Conservation (phyloP, 1,140 invertebrate species). For the Hypothenemus hampei region DNA sequence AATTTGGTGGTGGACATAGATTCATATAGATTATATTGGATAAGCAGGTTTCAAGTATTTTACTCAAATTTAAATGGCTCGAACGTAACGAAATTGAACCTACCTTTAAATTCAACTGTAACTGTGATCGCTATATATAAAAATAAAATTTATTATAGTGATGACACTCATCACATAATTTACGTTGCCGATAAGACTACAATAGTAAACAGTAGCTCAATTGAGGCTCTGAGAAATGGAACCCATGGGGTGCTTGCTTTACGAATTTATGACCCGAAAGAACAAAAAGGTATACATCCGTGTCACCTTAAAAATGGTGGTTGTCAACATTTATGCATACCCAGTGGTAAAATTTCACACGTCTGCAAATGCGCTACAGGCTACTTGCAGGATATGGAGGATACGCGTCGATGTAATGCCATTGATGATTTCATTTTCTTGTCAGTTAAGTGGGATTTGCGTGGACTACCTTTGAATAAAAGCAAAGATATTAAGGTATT, state of each 20-base stretch:
- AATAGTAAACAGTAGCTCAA: conserved; percentile 42
- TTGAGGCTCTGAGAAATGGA: conserved; percentile 47
- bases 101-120: conserved; percentile 44
- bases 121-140: conserved; percentile 57
- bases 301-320: conserved; percentile 55
- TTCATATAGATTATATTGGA: conserved; percentile 63
- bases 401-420: conserved; percentile 50
- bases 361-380: conserved; percentile 75
- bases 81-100: conserved; percentile 44
- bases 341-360: conserved; percentile 51
- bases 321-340: conserved; percentile 77
- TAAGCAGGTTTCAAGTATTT: conserved; percentile 58
- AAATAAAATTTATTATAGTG: conserved; percentile 51
- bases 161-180: conserved; percentile 52
- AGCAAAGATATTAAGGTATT: conserved; percentile 53
- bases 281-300: conserved; percentile 52
- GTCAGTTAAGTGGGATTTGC: conserved; percentile 70
- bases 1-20: conserved; percentile 55
- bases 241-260: conserved; percentile 56
- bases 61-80: conserved; percentile 56
- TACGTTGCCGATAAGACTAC: conserved; percentile 52
- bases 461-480: conserved; percentile 58
- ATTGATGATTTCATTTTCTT: conserved; percentile 70
- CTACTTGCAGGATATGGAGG: conserved; percentile 53
- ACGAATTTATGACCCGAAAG: conserved; percentile 63